Base-by-base conservation (phyloP, 2,113 vertebrate genomes). In the Phycodurus eques region DNA sequence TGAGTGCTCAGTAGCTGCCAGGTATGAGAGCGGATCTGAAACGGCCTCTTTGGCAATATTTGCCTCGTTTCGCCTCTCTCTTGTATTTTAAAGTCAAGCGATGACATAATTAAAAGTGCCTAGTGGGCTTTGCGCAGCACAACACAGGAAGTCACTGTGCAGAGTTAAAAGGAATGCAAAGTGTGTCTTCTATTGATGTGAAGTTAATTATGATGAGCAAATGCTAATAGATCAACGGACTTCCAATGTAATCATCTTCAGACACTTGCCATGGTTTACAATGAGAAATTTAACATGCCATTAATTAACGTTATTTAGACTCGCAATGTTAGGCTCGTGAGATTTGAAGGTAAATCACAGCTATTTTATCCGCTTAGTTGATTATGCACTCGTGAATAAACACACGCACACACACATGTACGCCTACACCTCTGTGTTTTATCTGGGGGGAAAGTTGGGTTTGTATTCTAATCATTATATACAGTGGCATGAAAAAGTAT, bases 1-100 rank as follows among this genome's bases (percentile, higher is more conserved):
- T 69, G 60, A 61, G 56, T 47, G 68, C 75, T 73, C n/a, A 43
- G 19, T 64, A 75, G 71, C 66, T 56, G 62, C 67, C 33, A 27
- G 51, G 13, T 39, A 61, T 73, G 53, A 73, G 59, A 80, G 66
- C 61, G 19, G 42, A 59, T 15, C 60, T 47, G 71, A 53, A 57
- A 54, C 14, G 10, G 62, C 3, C 53, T 59, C 71, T 62, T 75
- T 53, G 59, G 70, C 70, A 71, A 54, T 9, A 0, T 66, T 78
- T 77, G 10, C 42, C 33, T 46, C 42, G 22, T 44, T 27, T 20
- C 3, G 20, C 44, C 42, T 19, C 66, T 46, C 63, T 14, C 66
- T 15, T 31, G 0, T 47, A 6, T 3, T 56, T 65, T 43, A 5
- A 2, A 64, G 17, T 54, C n/a, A 74, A 63, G 47, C 69, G 43